Percentiles rank a stretch among this genome's conserved stretches.
phyloP scores from a whole-genome alignment of 2,113 vertebrate genomes.

The Anguilla japonica region DNA sequence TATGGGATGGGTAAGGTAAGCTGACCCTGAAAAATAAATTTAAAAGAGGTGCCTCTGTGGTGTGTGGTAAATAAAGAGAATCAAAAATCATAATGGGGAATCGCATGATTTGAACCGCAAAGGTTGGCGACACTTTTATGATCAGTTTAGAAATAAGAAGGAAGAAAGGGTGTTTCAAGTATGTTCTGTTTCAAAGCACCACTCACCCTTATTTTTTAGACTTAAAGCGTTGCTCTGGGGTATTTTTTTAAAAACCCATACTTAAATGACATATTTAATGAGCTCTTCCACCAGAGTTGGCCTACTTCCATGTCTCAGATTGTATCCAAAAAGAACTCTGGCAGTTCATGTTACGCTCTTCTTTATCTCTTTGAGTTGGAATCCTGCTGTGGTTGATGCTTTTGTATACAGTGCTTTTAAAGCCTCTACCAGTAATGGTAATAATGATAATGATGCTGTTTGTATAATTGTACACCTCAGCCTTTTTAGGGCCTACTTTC shows the following conservation, averaged over 20 bases:
- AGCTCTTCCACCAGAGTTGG: slow-evolving; percentile 34
- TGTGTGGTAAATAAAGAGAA: neutral
- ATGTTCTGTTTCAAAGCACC: neutral
- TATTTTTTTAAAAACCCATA: neutral
- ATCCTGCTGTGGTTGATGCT: neutral
- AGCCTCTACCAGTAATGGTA: slow-evolving; percentile 42
- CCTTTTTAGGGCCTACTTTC: slow-evolving; percentile 49
- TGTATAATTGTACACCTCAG: slow-evolving; percentile 35
- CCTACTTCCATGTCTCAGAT: slow-evolving; percentile 48
- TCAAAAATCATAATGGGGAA: neutral
- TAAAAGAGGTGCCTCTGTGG: too few relatives aligned
- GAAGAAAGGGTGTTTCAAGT: neutral
- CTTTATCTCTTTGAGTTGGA: slow-evolving; percentile 8
- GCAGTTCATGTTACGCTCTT: slow-evolving; percentile 34
- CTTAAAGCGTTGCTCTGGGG: neutral
- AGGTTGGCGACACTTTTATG: neutral
- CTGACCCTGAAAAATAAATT: too few relatives aligned
- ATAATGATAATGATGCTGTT: slow-evolving; percentile 35
- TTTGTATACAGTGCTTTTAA: slow-evolving; percentile 35
- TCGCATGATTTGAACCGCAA: neutral
- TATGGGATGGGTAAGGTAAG: too few relatives aligned
- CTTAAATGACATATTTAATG: slow-evolving; percentile 11
- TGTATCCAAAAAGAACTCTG: slow-evolving; percentile 40
- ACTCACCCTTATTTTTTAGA: neutral
- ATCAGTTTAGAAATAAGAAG: neutral